Evolutionary conservation across 2,888 invertebrate species (phyloP).

Genomic region (Xanthorhoe designata): DNA sequence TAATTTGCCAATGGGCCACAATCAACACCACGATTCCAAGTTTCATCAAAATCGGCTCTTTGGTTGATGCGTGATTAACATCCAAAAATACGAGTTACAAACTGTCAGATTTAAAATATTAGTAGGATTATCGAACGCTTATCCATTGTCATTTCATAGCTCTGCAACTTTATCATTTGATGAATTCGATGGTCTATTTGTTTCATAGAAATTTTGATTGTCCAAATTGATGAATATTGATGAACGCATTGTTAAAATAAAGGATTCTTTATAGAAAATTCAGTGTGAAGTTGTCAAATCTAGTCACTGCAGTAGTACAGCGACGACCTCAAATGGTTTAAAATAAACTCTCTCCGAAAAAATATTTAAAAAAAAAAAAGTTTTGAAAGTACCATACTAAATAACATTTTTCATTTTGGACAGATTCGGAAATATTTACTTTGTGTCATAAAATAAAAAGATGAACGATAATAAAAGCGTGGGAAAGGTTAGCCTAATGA

Average conservation of each 20-base stretch:
- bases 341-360: too few relatives aligned
- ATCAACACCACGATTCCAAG: too few relatives aligned
- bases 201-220: slow-evolving; percentile 22
- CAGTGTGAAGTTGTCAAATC: too few relatives aligned
- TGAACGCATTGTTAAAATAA: background rate
- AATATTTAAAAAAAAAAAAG: too few relatives aligned
- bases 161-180: slow-evolving; percentile 46
- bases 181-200: slow-evolving; percentile 13
- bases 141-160: slow-evolving; percentile 48
- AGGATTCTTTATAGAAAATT: background rate
- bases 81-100: too few relatives aligned
- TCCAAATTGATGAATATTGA: slow-evolving; percentile 17
- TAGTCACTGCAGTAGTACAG: too few relatives aligned
- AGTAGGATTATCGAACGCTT: slow-evolving; percentile 61
- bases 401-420: too few relatives aligned
- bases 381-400: too few relatives aligned
- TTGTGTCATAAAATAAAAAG: background rate
- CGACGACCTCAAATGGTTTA: background rate
- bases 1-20: too few relatives aligned
- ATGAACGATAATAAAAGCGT: slow-evolving; percentile 20
- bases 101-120: too few relatives aligned
- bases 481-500: slow-evolving; percentile 25
- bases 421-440: background rate
- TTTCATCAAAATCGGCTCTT: too few relatives aligned
- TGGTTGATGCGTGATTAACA: too few relatives aligned